These are phyloP conservation scores for Andrena chrysosceles DNA, from an alignment of 2,888 invertebrate species.

Conservation along the genomic window DNA sequence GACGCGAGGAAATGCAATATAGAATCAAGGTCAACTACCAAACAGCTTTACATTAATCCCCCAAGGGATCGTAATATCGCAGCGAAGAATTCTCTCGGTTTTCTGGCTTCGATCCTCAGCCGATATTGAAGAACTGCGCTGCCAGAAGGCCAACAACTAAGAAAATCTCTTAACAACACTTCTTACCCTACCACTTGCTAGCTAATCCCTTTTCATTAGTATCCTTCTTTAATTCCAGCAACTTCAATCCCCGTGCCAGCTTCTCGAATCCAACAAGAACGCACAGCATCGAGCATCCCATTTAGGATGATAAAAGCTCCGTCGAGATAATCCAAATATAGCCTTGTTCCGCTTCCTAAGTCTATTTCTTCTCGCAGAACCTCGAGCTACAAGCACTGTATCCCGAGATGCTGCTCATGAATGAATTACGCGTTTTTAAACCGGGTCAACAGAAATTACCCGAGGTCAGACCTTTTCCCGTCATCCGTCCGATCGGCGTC, in stretches of 20 bases:
- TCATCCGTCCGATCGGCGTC: slow-evolving; percentile 20
- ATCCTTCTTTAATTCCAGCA: too few species aligned
- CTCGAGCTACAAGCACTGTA: slow-evolving; percentile 14
- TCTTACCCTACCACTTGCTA: background rate
- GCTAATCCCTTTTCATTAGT: slow-evolving; percentile 8
- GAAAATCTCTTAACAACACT: slow-evolving; percentile 26
- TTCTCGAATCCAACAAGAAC: background rate
- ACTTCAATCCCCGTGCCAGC: too few species aligned
- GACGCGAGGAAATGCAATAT: background rate
- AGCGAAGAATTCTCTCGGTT: background rate
- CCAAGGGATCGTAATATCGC: background rate
- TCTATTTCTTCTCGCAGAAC: slow-evolving; percentile 26
- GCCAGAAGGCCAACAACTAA: slow-evolving; percentile 23
- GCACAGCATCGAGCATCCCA: slow-evolving; percentile 6
- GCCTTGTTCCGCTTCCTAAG: slow-evolving; percentile 48
- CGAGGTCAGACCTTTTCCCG: slow-evolving; percentile 41
- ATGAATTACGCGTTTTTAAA: slow-evolving; percentile 46
- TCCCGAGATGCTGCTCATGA: slow-evolving; percentile 42
- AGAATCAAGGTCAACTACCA: too few species aligned
- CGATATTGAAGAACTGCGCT: background rate
- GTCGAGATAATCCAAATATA: slow-evolving; percentile 48
- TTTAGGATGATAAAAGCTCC: slow-evolving; percentile 23
- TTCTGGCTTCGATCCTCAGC: background rate
- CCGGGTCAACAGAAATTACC: slow-evolving; percentile 34
- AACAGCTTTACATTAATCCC: too few species aligned